These are phyloP conservation scores for Gouania willdenowi DNA, from an alignment of 2,797 vertebrate genomes.

Conservation along the genomic window DNA sequence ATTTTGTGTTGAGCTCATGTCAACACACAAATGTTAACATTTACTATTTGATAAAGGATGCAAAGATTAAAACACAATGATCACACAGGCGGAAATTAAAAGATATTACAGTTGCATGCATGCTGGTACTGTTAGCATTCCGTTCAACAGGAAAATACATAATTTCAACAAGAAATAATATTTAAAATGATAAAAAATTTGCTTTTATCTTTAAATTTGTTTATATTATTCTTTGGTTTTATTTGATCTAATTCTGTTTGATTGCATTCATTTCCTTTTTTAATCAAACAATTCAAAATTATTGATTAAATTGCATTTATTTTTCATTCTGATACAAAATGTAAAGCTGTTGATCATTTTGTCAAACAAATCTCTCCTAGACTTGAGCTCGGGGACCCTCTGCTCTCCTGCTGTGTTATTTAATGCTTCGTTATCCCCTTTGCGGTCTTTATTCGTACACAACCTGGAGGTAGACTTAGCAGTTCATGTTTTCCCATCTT, in stretches of 20 bases:
- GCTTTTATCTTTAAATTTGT: slow-evolving; percentile 1
- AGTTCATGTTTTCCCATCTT: slow-evolving; percentile 26
- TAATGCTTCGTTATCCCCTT: slow-evolving; percentile 67
- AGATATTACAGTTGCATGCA: too few species aligned
- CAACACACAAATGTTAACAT: slow-evolving; percentile 18
- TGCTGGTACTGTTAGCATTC: too few species aligned
- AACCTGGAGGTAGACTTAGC: slow-evolving; percentile 49
- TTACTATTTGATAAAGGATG: slow-evolving; percentile 16
- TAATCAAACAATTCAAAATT: too few species aligned
- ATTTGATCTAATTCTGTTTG: too few species aligned
- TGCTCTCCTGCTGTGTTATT: slow-evolving; percentile 52
- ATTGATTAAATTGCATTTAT: not conserved
- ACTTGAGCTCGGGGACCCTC: too few species aligned
- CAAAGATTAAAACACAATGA: slow-evolving; percentile 40
- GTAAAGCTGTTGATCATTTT: too few species aligned
- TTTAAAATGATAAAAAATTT: slow-evolving; percentile 6
- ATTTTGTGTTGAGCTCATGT: slow-evolving; percentile 60
- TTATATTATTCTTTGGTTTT: too few species aligned
- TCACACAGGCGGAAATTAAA: slow-evolving; percentile 38
- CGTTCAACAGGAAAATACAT: too few species aligned
- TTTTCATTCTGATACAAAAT: too few species aligned
- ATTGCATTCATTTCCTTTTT: too few species aligned
- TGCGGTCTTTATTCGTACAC: slow-evolving; percentile 46
- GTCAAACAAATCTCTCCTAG: too few species aligned
- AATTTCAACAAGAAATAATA: too few species aligned